Percentiles rank a stretch among this genome's conserved stretches.
phyloP scores from a whole-genome alignment of 2,888 invertebrate species.

The Tenthredo livida region DNA sequence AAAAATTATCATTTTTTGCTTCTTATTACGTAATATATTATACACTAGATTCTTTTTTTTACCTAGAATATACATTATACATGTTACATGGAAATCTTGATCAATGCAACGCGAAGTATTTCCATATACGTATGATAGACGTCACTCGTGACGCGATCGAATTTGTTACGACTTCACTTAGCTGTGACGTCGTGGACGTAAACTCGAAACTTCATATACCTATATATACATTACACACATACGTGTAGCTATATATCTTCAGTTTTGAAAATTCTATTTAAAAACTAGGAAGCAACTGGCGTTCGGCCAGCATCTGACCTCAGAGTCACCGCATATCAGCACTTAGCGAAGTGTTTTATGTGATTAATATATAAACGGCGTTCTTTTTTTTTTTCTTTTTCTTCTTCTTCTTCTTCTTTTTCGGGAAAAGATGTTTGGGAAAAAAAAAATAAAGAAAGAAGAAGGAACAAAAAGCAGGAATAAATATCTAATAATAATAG shows the following conservation, averaged over 20 bases:
- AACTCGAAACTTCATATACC: neutral
- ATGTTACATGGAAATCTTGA: neutral
- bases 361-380: neutral
- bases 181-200: neutral
- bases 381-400: neutral
- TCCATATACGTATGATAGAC: neutral
- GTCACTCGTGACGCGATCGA: neutral
- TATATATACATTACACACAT: no score
- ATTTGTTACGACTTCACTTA: neutral
- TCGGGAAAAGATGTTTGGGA: no score
- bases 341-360: constrained; percentile 25
- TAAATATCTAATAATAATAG: neutral
- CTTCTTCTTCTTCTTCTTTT: neutral
- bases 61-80: neutral
- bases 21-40: no score
- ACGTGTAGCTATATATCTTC: neutral
- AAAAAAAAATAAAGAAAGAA: neutral
- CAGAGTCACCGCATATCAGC: neutral
- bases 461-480: neutral
- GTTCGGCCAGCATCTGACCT: neutral
- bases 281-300: constrained; percentile 5
- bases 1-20: no score
- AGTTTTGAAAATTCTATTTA: constrained; percentile 12
- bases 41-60: neutral
- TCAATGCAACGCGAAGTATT: neutral